Conservation (phyloP, 2,113 vertebrate genomes). For the Alligator mississippiensis region DNA sequence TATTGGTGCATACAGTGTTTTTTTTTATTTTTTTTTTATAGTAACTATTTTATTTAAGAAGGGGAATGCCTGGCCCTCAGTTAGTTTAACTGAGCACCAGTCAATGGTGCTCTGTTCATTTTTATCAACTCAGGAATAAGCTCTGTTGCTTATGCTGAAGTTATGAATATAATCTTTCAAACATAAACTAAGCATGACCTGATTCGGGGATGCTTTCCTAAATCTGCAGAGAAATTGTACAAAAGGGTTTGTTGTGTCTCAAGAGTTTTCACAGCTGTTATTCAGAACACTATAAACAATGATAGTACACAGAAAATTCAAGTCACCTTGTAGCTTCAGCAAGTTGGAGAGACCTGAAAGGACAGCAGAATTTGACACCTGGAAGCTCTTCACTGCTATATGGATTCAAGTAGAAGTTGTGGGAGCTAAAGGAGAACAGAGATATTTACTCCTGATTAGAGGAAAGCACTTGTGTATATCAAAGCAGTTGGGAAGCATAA, state of each 20-base stretch:
- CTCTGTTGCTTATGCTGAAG: not conserved
- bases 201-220: not conserved
- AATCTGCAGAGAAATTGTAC: not conserved
- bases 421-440: fast-evolving
- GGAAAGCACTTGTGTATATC: fast-evolving
- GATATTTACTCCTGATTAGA: not conserved
- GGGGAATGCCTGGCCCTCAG: not conserved
- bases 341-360: not conserved
- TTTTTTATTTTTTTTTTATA: not conserved
- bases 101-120: not conserved
- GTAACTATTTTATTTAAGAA: not conserved
- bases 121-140: not conserved
- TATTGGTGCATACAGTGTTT: not conserved
- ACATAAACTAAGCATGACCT: not conserved
- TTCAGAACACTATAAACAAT: fast-evolving
- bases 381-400: not conserved
- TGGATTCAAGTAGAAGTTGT: not conserved
- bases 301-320: not conserved
- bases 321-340: not conserved
- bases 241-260: not conserved
- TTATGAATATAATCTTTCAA: not conserved
- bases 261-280: fast-evolving
- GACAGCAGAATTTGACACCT: not conserved
- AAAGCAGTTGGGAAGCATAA: not conserved
- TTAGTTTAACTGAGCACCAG: fast-evolving